Conservation (phyloP, 2,113 vertebrate genomes). For the Thomomys bottae region DNA sequence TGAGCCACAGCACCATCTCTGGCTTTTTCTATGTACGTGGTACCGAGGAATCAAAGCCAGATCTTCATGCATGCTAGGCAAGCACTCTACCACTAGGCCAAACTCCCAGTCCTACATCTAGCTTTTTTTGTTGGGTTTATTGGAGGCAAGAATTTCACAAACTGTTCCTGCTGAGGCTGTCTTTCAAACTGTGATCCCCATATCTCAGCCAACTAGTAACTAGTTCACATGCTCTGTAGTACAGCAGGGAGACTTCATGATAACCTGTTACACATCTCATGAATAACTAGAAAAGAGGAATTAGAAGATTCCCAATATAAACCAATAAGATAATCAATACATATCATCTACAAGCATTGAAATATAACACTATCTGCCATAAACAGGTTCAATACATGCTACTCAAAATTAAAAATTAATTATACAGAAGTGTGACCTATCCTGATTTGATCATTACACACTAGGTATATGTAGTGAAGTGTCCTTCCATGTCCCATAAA, state of each 20-base stretch:
- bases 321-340: not conserved
- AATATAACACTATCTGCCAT: not conserved
- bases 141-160: too few relatives aligned
- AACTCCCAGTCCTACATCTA: too few relatives aligned
- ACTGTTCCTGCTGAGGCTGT: too few relatives aligned
- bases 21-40: too few relatives aligned
- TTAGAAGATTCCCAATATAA: not conserved
- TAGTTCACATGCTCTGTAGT: not conserved
- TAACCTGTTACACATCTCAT: not conserved
- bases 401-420: not conserved
- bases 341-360: not conserved
- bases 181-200: too few relatives aligned
- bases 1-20: too few relatives aligned
- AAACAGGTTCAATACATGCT: not conserved
- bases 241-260: not conserved
- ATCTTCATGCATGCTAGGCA: too few relatives aligned
- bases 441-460: too few relatives aligned
- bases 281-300: not conserved
- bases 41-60: too few relatives aligned
- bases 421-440: not conserved
- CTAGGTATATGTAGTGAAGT: not conserved
- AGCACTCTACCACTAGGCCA: too few relatives aligned
- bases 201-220: not conserved
- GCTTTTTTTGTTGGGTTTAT: too few relatives aligned
- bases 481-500: not conserved